These are phyloP conservation scores for Psilopogon haemacephalus DNA, from an alignment of 2,113 vertebrate genomes.

Conservation along the genomic window DNA sequence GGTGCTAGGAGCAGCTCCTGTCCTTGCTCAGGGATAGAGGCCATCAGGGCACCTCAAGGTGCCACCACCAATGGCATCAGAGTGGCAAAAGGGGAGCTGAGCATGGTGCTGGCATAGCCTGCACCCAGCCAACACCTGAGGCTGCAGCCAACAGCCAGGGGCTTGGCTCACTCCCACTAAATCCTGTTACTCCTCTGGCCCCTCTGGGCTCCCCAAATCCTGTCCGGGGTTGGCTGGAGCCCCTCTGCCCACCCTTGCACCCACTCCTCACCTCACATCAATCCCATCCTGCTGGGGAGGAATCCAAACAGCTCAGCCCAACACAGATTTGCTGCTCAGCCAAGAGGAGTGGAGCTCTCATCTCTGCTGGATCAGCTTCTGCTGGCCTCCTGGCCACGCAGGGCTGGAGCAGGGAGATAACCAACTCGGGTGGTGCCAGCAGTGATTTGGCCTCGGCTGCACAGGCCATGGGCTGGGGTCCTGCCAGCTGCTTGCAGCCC, in stretches of 20 bases:
- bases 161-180: neutral
- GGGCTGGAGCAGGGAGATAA: conserved; percentile 42
- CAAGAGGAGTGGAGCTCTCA: neutral
- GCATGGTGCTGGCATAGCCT: neutral
- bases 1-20: neutral
- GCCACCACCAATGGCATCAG: fast-evolving
- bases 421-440: neutral
- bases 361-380: neutral
- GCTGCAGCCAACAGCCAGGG: too few species aligned
- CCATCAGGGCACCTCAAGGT: neutral
- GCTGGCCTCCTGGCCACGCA: neutral
- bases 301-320: fast-evolving
- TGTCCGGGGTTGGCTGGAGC: neutral
- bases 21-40: fast-evolving
- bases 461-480: neutral
- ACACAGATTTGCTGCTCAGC: neutral
- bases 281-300: neutral
- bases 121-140: neutral
- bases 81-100: neutral
- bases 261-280: fast-evolving
- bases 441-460: neutral
- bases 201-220: neutral
- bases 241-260: neutral
- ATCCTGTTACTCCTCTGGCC: neutral
- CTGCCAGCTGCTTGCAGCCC: neutral